Conservation (phyloP, 2,113 vertebrate genomes). For the Platichthys flesus region DNA sequence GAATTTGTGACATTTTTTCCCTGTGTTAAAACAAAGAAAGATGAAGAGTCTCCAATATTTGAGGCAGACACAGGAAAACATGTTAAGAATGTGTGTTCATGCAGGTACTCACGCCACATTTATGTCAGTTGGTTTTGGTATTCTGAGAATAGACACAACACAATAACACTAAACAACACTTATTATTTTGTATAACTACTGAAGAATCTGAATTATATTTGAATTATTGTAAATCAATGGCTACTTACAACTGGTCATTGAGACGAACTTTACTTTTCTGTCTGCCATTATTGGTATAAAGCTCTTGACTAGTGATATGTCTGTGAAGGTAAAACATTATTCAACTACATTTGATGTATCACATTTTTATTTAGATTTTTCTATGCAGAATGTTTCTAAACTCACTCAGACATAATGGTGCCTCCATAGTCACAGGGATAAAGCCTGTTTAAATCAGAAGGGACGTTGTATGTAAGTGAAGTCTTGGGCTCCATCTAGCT, state of each 20-base stretch:
- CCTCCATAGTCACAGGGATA: conserved; percentile 67
- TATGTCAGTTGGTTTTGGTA: conserved; percentile 82
- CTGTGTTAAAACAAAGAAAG: conserved; percentile 45
- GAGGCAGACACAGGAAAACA: not conserved
- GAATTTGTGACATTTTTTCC: conserved; percentile 69
- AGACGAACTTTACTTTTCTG: conserved; percentile 78
- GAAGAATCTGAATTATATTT: not conserved
- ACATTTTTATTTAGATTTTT: conserved; percentile 4
- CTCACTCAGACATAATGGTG: conserved; percentile 71
- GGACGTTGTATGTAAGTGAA: conserved; percentile 7
- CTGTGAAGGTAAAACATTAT: conserved; percentile 62
- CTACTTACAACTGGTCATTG: conserved; percentile 84
- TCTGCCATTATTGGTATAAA: conserved; percentile 63
- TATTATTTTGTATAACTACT: not conserved
- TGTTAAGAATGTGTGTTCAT: not conserved
- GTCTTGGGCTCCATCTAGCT: conserved; percentile 47
- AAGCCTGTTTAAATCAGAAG: conserved; percentile 69
- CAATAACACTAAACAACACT: too few species aligned
- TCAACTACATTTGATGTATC: not conserved
- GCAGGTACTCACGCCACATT: conserved; percentile 79
- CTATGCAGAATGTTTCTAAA: conserved; percentile 1
- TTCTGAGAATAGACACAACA: conserved; percentile 69
- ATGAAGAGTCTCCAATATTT: not conserved
- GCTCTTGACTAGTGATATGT: conserved; percentile 64
- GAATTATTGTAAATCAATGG: not conserved